Evolutionary conservation across 2,888 invertebrate genomes (phyloP).

Genomic region (Sisyra terminalis): DNA sequence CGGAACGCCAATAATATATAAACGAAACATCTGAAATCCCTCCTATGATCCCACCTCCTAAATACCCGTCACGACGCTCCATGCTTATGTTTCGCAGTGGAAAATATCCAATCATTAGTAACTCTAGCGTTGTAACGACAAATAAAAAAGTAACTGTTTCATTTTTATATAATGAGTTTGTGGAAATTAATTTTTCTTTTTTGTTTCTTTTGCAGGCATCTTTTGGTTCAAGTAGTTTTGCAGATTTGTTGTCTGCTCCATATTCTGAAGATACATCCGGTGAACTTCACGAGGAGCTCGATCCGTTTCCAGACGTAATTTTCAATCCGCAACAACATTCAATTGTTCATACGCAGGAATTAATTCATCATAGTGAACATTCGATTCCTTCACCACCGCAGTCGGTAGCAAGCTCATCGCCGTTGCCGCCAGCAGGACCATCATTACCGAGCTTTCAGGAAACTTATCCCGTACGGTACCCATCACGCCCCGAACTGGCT

Average conservation of each 20-base stretch:
- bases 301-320: slow-evolving; percentile 55
- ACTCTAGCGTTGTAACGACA: no score
- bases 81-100: no score
- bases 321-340: slow-evolving; percentile 15
- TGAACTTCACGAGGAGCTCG: slow-evolving; percentile 52
- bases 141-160: no score
- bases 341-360: slow-evolving; percentile 13
- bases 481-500: slow-evolving; percentile 41
- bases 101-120: no score
- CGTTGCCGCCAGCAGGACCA: slow-evolving; percentile 32
- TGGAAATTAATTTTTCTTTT: slow-evolving; percentile 6
- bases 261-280: slow-evolving; percentile 56
- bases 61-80: no score
- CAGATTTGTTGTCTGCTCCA: slow-evolving; percentile 58
- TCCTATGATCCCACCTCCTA: no score
- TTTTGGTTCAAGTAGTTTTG: slow-evolving; percentile 61
- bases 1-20: no score
- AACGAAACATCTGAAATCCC: no score
- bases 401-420: slow-evolving; percentile 10
- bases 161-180: no score
- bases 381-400: slow-evolving; percentile 20
- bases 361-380: slow-evolving; percentile 12
- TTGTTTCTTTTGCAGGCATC: slow-evolving; percentile 50
- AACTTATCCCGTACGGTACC: slow-evolving; percentile 64
- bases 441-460: slow-evolving; percentile 75